Percentiles rank a stretch among this genome's conserved stretches.
These are phyloP conservation scores for Grammatotria lemairii DNA, from an alignment of 2,113 vertebrate species.

Conservation along the genomic window DNA sequence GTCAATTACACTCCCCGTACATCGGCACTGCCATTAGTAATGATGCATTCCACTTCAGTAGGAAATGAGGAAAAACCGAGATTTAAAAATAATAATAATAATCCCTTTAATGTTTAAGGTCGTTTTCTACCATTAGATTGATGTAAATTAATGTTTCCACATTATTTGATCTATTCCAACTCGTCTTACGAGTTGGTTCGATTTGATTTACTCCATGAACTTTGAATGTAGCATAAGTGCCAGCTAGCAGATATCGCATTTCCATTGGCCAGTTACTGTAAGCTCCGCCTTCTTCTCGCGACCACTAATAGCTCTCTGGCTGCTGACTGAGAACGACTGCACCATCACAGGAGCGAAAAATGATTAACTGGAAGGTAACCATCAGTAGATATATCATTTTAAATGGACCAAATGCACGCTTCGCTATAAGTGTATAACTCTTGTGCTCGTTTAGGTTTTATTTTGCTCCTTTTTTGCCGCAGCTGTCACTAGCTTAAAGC, in stretches of 20 bases:
- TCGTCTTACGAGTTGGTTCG: fast-evolving
- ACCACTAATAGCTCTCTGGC: fast-evolving
- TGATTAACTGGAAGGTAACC: slow-evolving; percentile 66
- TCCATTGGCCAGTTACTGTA: not conserved
- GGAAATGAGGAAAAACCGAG: fast-evolving
- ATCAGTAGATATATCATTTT: fast-evolving
- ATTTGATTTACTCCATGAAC: not conserved
- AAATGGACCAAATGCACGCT: fast-evolving
- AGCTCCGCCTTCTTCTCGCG: not conserved
- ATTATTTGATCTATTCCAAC: not conserved
- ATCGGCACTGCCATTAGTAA: fast-evolving
- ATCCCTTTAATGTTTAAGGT: not conserved
- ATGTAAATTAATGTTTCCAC: not conserved
- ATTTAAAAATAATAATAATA: not conserved
- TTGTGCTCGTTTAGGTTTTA: fast-evolving
- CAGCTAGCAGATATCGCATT: not conserved
- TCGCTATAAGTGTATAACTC: fast-evolving
- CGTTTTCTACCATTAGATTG: fast-evolving
- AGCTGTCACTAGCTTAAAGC: not conserved
- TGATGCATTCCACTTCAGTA: not conserved
- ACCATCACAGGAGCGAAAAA: not conserved
- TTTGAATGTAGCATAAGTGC: not conserved
- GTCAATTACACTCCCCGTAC: not conserved
- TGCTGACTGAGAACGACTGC: not conserved
- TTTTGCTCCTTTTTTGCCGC: not conserved